A percentile compares a stretch with the other conserved stretches of the same genome.
phyloP scores from a whole-genome alignment of 2,888 invertebrate species.

The Dryococelus australis region DNA sequence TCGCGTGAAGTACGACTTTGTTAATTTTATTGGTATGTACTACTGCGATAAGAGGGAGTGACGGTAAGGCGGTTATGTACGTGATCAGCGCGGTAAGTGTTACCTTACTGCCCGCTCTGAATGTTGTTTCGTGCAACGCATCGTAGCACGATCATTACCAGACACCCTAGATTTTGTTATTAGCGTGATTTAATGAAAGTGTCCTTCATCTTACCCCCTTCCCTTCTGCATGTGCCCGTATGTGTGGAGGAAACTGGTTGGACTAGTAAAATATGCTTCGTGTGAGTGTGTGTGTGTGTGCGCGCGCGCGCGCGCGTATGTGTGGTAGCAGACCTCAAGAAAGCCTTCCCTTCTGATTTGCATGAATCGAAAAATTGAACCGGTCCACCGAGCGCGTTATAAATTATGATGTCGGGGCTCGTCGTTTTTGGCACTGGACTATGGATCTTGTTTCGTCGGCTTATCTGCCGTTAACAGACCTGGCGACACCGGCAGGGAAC shows the following conservation, averaged over 20 bases:
- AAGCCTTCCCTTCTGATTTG: not conserved
- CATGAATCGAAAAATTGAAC: not conserved
- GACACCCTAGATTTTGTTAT: not conserved
- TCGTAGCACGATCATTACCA: not conserved
- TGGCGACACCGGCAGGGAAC: not conserved
- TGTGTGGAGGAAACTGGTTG: not conserved
- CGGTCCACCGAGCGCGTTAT: not conserved
- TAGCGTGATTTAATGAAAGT: not conserved
- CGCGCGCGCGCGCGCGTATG: not conserved
- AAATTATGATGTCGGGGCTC: not conserved
- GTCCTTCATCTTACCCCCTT: not conserved
- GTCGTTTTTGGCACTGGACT: not conserved
- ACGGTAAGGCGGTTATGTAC: no score
- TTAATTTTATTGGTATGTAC: no score
- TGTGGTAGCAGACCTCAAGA: not conserved
- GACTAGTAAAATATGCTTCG: not conserved
- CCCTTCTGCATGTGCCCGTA: not conserved
- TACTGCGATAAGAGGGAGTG: no score
- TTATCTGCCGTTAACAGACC: not conserved
- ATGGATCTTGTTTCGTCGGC: not conserved
- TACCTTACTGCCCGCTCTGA: no score
- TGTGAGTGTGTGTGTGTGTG: not conserved
- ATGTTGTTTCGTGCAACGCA: not conserved
- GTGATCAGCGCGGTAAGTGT: no score
- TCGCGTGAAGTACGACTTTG: no score